These are phyloP conservation scores for Onychomys arenicola DNA, from an alignment of 2,797 vertebrate genomes.

Conservation along the genomic window DNA sequence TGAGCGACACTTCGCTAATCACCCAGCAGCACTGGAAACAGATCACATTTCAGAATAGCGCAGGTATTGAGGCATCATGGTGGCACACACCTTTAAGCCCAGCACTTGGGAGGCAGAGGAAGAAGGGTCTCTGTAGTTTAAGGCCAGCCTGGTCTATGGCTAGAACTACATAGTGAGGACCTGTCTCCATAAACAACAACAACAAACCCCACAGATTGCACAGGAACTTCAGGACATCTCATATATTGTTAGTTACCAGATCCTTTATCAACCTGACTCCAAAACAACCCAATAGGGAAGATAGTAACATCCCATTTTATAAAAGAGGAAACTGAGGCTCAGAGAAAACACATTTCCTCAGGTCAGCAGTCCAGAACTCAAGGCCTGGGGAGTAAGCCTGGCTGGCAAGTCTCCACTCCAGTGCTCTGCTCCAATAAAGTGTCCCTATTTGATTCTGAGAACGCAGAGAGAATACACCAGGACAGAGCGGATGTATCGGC, in stretches of 20 bases:
- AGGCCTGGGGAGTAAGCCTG: not conserved
- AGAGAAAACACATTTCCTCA: conserved; percentile 15
- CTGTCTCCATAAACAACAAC: not conserved
- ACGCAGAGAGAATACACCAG: not conserved
- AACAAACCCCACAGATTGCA: not conserved
- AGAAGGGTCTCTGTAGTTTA: not conserved
- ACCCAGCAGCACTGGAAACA: not conserved
- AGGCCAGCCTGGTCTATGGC: not conserved
- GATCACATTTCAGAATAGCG: not conserved
- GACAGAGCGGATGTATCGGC: not conserved
- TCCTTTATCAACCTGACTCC: not conserved
- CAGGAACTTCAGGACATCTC: too few relatives aligned
- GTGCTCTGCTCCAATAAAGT: not conserved
- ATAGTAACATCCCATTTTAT: not conserved
- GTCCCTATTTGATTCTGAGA: not conserved
- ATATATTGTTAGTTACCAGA: conserved; percentile 1
- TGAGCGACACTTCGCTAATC: not conserved
- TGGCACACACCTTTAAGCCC: not conserved
- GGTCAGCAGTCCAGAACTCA: not conserved
- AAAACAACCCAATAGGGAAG: not conserved
- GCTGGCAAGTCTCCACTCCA: not conserved
- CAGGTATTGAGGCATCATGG: not conserved
- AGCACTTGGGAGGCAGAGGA: not conserved
- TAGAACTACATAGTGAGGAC: not conserved
- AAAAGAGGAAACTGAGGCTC: conserved; percentile 34